Conservation (phyloP, 2,888 invertebrate genomes). For the Cephus sareptanus region DNA sequence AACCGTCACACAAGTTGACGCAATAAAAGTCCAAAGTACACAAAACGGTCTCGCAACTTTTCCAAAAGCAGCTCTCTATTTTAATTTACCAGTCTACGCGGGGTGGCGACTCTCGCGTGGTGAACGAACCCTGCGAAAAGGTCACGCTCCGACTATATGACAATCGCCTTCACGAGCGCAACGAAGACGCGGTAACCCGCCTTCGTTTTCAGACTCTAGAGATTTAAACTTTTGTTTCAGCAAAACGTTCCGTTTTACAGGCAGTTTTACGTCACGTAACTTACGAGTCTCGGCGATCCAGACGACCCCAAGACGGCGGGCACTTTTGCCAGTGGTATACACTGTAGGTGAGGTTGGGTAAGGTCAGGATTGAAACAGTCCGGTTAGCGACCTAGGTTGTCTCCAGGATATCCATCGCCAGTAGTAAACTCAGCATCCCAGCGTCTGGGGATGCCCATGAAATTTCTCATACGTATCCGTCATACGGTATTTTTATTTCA, state of each 20-base stretch:
- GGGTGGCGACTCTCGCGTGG: constrained; percentile 17
- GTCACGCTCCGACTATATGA: constrained; percentile 8
- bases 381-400: constrained; percentile 44
- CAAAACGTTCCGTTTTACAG: constrained; percentile 32
- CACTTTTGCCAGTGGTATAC: constrained; percentile 39
- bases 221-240: not conserved
- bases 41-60: constrained; percentile 13
- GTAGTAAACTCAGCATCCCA: not conserved
- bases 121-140: constrained; percentile 32
- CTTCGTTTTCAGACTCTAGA: not conserved
- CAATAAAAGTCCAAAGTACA: constrained; percentile 2
- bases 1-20: not conserved
- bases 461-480: not conserved
- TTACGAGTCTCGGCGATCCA: constrained; percentile 43
- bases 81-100: not conserved
- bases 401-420: not conserved
- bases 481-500: not conserved
- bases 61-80: not conserved
- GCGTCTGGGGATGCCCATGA: not conserved
- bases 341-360: constrained; percentile 33
- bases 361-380: constrained; percentile 44
- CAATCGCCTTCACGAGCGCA: constrained; percentile 7
- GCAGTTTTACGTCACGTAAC: constrained; percentile 48
- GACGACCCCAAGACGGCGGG: constrained; percentile 37
- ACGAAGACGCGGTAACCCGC: constrained; percentile 15